phyloP scores from a whole-genome alignment of 2,113 vertebrate species.

The Mystacornis crossleyi region DNA sequence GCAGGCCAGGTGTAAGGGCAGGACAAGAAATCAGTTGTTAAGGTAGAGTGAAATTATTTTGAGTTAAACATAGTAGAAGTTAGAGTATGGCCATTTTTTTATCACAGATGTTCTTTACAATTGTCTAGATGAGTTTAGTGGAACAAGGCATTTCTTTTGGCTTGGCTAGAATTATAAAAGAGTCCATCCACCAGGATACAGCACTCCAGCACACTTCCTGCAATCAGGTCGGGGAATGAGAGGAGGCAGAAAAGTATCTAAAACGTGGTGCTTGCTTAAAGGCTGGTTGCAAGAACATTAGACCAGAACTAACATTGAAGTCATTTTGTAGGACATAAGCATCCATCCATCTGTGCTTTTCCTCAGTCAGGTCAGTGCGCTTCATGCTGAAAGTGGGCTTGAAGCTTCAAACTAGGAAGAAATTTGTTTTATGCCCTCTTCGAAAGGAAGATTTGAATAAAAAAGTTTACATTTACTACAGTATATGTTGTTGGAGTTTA shows the following conservation, averaged over 20 bases:
- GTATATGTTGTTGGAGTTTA: neutral
- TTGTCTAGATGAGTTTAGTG: neutral
- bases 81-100: neutral
- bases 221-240: neutral
- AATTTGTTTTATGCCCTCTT: neutral
- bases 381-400: neutral
- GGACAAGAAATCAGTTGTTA: neutral
- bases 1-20: neutral
- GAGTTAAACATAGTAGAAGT: neutral
- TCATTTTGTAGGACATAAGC: neutral
- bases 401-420: neutral
- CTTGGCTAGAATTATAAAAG: neutral
- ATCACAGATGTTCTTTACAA: neutral
- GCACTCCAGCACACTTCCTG: neutral
- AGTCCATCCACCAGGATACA: neutral
- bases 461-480: neutral
- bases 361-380: neutral
- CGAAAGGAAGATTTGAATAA: neutral
- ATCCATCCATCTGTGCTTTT: neutral
- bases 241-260: neutral
- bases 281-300: neutral
- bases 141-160: neutral
- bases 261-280: neutral
- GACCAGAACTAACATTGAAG: neutral
- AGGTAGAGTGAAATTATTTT: neutral